Conservation (phyloP, 1,140 invertebrate genomes). For the Arctopsyche grandis region DNA sequence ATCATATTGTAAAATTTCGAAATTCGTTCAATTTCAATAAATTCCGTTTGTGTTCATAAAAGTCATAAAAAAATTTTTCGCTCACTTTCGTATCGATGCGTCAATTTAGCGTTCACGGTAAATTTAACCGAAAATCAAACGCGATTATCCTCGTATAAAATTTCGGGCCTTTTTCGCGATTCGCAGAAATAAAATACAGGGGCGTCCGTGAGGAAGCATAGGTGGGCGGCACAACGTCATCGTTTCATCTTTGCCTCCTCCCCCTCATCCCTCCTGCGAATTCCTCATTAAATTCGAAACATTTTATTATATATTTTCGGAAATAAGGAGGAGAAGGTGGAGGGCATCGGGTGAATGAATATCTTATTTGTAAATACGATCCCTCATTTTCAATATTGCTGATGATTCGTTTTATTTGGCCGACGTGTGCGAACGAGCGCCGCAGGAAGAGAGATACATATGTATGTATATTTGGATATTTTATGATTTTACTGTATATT, state of each 20-base stretch:
- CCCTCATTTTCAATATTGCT: conserved; percentile 50
- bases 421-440: not conserved
- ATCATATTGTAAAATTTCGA: not conserved
- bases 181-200: not conserved
- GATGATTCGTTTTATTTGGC: conserved; percentile 38
- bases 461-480: conserved; percentile 21
- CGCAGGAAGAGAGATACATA: conserved; percentile 12
- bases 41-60: not conserved
- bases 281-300: conserved; percentile 51
- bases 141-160: not conserved
- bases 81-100: not conserved
- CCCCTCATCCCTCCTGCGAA: not conserved
- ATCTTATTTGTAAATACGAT: conserved; percentile 53
- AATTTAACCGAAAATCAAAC: conserved; percentile 11
- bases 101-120: not conserved
- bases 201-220: not conserved
- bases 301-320: conserved; percentile 16
- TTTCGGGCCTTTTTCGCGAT: not conserved
- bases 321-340: too few species aligned
- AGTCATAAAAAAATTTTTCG: not conserved
- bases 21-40: not conserved
- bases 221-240: not conserved
- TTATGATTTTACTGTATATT: too few species aligned
- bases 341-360: conserved; percentile 29
- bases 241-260: not conserved